These are phyloP conservation scores for Lethenteron reissneri DNA, from an alignment of 2,113 vertebrate species.

Conservation along the genomic window DNA sequence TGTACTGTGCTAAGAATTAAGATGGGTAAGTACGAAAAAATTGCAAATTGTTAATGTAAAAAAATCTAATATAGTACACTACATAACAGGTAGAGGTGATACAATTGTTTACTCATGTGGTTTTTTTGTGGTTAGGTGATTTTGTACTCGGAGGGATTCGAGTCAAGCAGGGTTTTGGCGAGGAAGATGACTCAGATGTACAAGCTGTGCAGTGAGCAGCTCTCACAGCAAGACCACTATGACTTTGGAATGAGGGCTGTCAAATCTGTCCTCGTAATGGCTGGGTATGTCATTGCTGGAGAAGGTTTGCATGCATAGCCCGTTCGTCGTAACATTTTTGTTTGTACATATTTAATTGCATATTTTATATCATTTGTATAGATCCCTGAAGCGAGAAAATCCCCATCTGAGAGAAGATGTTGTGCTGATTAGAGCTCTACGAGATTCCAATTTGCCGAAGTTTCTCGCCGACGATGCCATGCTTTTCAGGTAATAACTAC, in stretches of 20 bases:
- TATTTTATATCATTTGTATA: constrained; percentile 15
- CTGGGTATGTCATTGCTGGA: constrained; percentile 23
- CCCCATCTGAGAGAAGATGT: constrained; percentile 42
- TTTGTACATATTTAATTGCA: neutral
- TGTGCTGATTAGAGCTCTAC: constrained; percentile 45
- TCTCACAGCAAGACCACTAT: constrained; percentile 53
- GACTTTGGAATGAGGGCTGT: constrained; percentile 60
- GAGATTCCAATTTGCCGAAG: constrained; percentile 54
- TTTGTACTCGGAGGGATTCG: constrained; percentile 52
- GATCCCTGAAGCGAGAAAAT: constrained; percentile 44
- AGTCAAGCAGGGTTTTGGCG: constrained; percentile 46
- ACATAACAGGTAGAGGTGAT: neutral
- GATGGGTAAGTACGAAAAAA: neutral
- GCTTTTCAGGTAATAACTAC: constrained; percentile 30
- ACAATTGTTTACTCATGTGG: neutral
- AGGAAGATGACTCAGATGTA: constrained; percentile 64
- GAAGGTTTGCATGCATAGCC: neutral
- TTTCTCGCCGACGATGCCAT: constrained; percentile 41
- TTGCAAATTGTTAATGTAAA: neutral
- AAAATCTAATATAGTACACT: neutral
- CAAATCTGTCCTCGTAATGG: constrained; percentile 56
- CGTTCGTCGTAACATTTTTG: neutral
- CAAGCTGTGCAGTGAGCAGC: constrained; percentile 51
- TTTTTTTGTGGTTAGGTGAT: constrained; percentile 26
- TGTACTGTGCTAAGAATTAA: too few species aligned